Evolutionary conservation across 35 echinoderm and acorn worm species (phyloP).

Genomic region (Diadema setosum): DNA sequence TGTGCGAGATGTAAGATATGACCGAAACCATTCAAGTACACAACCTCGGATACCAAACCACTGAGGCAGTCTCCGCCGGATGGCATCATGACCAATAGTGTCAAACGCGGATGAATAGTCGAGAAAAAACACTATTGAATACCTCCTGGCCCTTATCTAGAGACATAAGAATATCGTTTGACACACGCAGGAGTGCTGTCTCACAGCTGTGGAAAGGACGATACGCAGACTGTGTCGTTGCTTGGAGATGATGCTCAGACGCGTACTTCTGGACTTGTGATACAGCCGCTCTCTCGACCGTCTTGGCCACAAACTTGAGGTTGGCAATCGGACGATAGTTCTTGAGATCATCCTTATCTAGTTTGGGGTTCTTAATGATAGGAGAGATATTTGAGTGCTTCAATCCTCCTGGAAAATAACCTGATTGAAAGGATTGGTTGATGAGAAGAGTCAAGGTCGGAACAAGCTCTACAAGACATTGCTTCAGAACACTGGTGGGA

Average conservation of each 20-base stretch:
- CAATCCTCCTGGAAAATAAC: background rate
- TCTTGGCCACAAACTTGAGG: background rate
- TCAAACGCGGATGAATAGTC: constrained; percentile 50
- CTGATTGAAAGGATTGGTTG: background rate
- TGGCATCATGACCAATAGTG: constrained; percentile 38
- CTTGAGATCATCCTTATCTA: background rate
- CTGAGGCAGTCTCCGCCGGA: background rate
- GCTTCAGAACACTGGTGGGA: no score
- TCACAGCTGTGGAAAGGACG: constrained; percentile 37
- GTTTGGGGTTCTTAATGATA: no score
- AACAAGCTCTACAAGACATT: no score
- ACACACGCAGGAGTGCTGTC: constrained; percentile 43
- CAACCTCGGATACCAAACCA: constrained; percentile 17
- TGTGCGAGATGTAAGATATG: constrained; percentile 22
- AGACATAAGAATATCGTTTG: constrained; percentile 54
- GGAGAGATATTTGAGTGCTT: background rate
- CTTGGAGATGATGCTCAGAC: background rate
- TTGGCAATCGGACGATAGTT: background rate
- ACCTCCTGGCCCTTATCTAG: constrained; percentile 16
- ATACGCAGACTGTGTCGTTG: constrained; percentile 46
- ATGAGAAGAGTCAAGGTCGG: no score
- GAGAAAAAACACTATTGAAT: constrained; percentile 11
- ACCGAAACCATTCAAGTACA: constrained; percentile 62
- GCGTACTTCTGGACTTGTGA: no score
- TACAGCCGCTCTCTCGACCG: background rate